Conservation (phyloP, 2,797 vertebrate species). For the Brachyrhaphis roseni region DNA sequence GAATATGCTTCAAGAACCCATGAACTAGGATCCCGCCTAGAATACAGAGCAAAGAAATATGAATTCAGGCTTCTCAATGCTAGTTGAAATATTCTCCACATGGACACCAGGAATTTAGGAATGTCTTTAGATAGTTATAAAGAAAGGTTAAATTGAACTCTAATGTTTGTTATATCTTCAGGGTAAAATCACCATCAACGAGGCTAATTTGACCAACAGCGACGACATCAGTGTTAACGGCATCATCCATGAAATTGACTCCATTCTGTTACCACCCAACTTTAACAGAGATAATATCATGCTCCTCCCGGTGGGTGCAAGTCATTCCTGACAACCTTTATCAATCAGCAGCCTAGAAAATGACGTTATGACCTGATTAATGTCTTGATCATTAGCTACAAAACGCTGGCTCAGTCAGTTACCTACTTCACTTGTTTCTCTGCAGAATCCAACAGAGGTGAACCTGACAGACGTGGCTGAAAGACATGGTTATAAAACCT, state of each 20-base stretch:
- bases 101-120: neutral
- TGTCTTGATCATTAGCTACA: neutral
- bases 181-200: slow-evolving; percentile 83
- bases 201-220: slow-evolving; percentile 82
- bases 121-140: neutral
- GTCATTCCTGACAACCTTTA: neutral
- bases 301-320: slow-evolving; percentile 11
- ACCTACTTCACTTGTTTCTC: neutral
- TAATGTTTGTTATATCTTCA: slow-evolving; percentile 63
- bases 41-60: neutral
- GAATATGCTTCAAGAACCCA: neutral
- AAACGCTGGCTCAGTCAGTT: neutral
- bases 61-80: neutral
- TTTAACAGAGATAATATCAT: slow-evolving; percentile 34
- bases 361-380: neutral
- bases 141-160: neutral
- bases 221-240: slow-evolving; percentile 85
- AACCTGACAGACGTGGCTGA: slow-evolving; percentile 84
- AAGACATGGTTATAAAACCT: slow-evolving; percentile 82
- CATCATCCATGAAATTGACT: slow-evolving; percentile 88
- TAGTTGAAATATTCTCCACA: neutral
- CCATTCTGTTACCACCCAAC: slow-evolving; percentile 78
- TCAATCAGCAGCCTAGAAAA: neutral
- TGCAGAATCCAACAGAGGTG: slow-evolving; percentile 63
- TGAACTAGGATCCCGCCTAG: neutral